Evolutionary conservation across 2,888 invertebrate genomes (phyloP).

Genomic region (Dryocosmus kuriphilus): DNA sequence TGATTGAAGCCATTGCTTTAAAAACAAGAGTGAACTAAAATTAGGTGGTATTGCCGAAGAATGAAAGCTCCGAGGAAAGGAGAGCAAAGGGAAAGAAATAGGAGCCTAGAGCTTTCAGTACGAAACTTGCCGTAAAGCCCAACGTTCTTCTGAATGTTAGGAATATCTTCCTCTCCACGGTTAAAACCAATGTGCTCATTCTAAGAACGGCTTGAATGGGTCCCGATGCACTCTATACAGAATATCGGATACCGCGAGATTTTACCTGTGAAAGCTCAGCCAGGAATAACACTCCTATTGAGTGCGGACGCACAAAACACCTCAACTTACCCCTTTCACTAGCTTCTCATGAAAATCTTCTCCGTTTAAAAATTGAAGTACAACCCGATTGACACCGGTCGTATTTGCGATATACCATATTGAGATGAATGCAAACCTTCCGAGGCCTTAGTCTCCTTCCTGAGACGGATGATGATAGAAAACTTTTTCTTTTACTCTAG

Average conservation of each 20-base stretch:
- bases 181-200: slow-evolving; percentile 65
- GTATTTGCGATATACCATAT: neutral
- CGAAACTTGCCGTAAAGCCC: slow-evolving; percentile 64
- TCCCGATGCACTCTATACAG: slow-evolving; percentile 58
- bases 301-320: neutral
- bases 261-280: slow-evolving; percentile 16
- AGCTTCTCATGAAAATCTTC: neutral
- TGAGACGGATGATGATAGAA: neutral
- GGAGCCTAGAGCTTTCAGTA: neutral
- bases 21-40: neutral
- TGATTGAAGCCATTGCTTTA: neutral
- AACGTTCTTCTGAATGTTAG: slow-evolving; percentile 66
- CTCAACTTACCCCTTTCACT: neutral
- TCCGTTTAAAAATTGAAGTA: neutral
- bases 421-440: neutral
- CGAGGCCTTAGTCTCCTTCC: neutral
- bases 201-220: slow-evolving; percentile 66
- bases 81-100: neutral
- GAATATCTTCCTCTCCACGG: slow-evolving; percentile 63
- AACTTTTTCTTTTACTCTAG: neutral
- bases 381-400: neutral
- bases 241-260: slow-evolving; percentile 64
- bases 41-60: neutral
- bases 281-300: neutral
- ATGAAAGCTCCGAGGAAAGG: neutral